phyloP scores from a whole-genome alignment of 2,888 invertebrate species.

The Orchesellides sinensis region DNA sequence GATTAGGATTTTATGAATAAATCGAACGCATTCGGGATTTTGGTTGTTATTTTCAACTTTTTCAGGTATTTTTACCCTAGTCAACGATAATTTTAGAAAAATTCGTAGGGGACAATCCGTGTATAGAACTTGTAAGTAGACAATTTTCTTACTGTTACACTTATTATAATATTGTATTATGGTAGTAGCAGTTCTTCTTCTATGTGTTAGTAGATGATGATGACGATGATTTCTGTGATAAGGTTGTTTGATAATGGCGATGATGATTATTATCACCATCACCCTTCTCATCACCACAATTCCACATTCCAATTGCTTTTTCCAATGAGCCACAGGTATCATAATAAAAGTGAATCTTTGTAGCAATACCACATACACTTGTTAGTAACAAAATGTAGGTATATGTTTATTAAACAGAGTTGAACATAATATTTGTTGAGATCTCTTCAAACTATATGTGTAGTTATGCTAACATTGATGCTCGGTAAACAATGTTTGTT shows the following conservation, averaged over 20 bases:
- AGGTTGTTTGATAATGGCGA: constrained; percentile 55
- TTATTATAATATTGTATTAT: not conserved
- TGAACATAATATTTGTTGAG: constrained; percentile 38
- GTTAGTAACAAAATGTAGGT: constrained; percentile 44
- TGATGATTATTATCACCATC: constrained; percentile 59
- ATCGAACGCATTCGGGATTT: no score
- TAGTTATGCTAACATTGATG: constrained; percentile 37
- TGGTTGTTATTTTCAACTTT: no score
- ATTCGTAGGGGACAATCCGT: no score
- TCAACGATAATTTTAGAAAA: no score
- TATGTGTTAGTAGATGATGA: not conserved
- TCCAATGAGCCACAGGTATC: not conserved
- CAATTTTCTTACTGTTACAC: not conserved
- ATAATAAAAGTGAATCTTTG: constrained; percentile 44
- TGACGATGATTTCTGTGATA: constrained; percentile 54
- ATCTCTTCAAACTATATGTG: no score
- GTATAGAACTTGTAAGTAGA: no score
- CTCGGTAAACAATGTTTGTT: constrained; percentile 51
- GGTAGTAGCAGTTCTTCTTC: not conserved
- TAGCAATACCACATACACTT: constrained; percentile 60
- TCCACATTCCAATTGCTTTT: constrained; percentile 40
- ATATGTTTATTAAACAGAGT: not conserved
- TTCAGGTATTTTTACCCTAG: no score
- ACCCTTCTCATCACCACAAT: constrained; percentile 56
- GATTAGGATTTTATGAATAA: no score